phyloP scores from a whole-genome alignment of 2,113 vertebrate species.

The Raja brachyura region DNA sequence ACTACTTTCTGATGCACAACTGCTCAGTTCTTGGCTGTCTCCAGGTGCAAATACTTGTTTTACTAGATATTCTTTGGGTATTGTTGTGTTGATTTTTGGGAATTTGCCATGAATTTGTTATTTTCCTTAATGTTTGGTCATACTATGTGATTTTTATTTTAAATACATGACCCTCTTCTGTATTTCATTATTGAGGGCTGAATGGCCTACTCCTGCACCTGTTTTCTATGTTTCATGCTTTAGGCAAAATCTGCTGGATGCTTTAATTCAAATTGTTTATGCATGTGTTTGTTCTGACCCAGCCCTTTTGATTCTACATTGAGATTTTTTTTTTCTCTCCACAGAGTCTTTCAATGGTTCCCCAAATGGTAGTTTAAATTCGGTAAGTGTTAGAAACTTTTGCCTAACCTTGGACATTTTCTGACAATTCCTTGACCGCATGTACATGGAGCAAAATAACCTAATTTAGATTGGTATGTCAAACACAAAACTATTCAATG shows the following conservation, averaged over 20 bases:
- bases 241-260: too few species aligned
- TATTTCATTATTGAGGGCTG: conserved; percentile 40
- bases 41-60: conserved; percentile 22
- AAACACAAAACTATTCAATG: not conserved
- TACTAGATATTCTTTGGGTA: conserved; percentile 11
- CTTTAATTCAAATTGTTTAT: too few species aligned
- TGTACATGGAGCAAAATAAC: not conserved
- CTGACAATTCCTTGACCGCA: not conserved
- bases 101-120: not conserved
- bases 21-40: conserved; percentile 30
- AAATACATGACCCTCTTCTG: conserved; percentile 38
- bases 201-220: too few species aligned
- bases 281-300: too few species aligned
- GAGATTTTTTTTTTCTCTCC: conserved; percentile 44
- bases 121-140: conserved; percentile 42
- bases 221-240: too few species aligned
- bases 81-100: conserved; percentile 16
- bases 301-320: conserved; percentile 41
- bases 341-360: conserved; percentile 97
- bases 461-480: not conserved
- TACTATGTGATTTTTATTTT: conserved; percentile 43
- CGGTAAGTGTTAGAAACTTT: conserved; percentile 62
- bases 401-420: conserved; percentile 26
- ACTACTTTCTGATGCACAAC: not conserved
- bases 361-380: conserved; percentile 90